phyloP scores from a whole-genome alignment of 92 coral and sea anemone species.

The Zoanthus sansibaricus region DNA sequence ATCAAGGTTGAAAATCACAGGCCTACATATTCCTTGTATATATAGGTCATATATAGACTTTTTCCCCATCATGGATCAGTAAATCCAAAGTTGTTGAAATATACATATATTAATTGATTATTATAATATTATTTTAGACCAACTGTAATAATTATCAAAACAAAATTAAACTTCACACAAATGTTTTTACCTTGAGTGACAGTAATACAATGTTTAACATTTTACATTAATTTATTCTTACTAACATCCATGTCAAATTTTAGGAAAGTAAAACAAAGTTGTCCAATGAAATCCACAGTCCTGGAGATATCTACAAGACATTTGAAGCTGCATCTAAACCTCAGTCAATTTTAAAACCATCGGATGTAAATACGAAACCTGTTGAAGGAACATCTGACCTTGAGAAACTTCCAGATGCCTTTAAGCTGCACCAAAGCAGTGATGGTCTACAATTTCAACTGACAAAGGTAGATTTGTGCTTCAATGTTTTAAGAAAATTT shows the following conservation, averaged over 20 bases:
- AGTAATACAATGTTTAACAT: background rate
- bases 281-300: constrained; percentile 49
- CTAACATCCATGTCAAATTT: background rate
- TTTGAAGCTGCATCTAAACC: constrained; percentile 59
- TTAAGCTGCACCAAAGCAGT: background rate
- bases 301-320: constrained; percentile 79
- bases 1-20: too few relatives aligned
- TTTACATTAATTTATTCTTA: too few relatives aligned
- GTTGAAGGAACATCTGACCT: background rate
- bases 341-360: constrained; percentile 71
- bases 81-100: too few relatives aligned
- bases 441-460: constrained; percentile 7
- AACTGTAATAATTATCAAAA: too few relatives aligned
- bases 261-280: background rate
- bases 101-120: too few relatives aligned
- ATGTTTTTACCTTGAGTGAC: background rate
- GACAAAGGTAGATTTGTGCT: background rate
- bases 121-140: too few relatives aligned
- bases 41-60: too few relatives aligned
- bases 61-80: too few relatives aligned
- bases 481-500: background rate
- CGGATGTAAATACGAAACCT: constrained; percentile 51
- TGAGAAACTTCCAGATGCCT: background rate
- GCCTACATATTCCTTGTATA: too few relatives aligned
- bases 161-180: too few relatives aligned